Evolutionary conservation across 2,113 vertebrate species (phyloP).

Genomic region (Passer montanus): DNA sequence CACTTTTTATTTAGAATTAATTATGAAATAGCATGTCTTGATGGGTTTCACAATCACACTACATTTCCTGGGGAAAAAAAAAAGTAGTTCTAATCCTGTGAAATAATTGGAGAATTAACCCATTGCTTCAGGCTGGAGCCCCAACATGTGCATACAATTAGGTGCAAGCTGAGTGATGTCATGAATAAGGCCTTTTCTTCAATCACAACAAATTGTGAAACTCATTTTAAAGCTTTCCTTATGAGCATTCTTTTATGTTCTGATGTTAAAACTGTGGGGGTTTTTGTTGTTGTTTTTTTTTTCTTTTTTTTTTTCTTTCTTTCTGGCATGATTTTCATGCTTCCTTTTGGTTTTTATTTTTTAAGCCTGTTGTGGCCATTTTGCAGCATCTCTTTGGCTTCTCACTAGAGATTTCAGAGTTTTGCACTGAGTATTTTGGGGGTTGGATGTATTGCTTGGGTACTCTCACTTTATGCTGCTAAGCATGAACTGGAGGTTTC

Average conservation of each 20-base stretch:
- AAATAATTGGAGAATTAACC: conserved; percentile 4
- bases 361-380: not conserved
- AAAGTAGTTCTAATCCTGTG: not conserved
- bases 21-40: conserved; percentile 35
- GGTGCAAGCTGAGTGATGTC: not conserved
- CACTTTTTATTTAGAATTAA: conserved; percentile 57
- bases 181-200: not conserved
- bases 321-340: not conserved
- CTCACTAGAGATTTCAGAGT: not conserved
- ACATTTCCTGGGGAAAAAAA: not conserved
- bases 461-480: not conserved
- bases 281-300: too few relatives aligned
- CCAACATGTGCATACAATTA: not conserved
- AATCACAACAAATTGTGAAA: not conserved
- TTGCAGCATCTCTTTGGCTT: not conserved
- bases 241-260: not conserved
- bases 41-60: not conserved
- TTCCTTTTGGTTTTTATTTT: not conserved
- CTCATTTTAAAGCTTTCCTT: not conserved
- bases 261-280: not conserved
- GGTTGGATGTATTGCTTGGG: not conserved
- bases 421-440: not conserved
- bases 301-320: not conserved
- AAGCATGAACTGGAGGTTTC: not conserved
- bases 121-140: not conserved